Conservation (phyloP, 2,113 vertebrate species). For the Petaurus breviceps region DNA sequence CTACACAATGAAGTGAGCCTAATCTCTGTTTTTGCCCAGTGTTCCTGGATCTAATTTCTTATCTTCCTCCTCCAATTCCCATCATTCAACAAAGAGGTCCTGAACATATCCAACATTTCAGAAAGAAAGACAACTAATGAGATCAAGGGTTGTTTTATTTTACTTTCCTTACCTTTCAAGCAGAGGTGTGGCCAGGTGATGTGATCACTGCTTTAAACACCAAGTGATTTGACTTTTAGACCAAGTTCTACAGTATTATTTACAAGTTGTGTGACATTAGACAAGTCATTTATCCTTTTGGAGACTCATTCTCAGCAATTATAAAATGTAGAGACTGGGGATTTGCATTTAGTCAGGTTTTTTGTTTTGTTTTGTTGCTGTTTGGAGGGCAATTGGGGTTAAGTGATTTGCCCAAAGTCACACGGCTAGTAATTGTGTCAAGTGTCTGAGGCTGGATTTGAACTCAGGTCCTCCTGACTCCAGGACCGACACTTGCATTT, state of each 20-base stretch:
- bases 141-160: not conserved
- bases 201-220: not conserved
- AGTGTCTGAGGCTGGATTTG: too few relatives aligned
- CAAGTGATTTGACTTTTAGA: not conserved
- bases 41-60: not conserved
- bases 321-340: not conserved
- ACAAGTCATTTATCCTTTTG: not conserved
- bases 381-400: too few relatives aligned
- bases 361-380: too few relatives aligned
- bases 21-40: not conserved
- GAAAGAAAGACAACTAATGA: not conserved
- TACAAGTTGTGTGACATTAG: not conserved
- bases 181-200: not conserved
- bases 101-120: not conserved
- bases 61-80: not conserved
- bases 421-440: too few relatives aligned
- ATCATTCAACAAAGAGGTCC: not conserved
- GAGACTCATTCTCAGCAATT: not conserved
- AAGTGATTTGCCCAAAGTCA: too few relatives aligned
- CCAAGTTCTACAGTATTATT: not conserved
- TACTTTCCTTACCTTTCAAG: not conserved
- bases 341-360: not conserved
- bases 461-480: too few relatives aligned
- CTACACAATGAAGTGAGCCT: constrained; percentile 22
- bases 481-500: too few relatives aligned